These are phyloP conservation scores for Mola mola DNA, from an alignment of 2,113 vertebrate genomes.

Conservation along the genomic window DNA sequence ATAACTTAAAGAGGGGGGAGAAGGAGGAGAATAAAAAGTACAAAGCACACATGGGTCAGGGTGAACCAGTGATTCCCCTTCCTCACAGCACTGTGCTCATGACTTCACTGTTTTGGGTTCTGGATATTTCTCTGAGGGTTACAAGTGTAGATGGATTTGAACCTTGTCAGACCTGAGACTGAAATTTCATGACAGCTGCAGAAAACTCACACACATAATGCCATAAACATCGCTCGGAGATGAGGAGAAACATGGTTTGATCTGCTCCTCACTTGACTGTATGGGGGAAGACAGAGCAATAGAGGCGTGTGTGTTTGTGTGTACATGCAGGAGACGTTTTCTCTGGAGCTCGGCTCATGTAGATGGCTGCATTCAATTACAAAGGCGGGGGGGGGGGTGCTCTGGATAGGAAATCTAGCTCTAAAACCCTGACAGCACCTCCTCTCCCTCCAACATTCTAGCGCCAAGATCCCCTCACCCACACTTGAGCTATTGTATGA, in stretches of 20 bases:
- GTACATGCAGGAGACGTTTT: constrained; percentile 32
- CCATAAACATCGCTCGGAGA: constrained; percentile 15
- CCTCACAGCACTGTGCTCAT: constrained; percentile 45
- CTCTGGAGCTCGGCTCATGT: constrained; percentile 41
- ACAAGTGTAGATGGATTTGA: constrained; percentile 56
- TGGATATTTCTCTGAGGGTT: constrained; percentile 61
- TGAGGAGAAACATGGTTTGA: constrained; percentile 22
- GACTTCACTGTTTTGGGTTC: constrained; percentile 60
- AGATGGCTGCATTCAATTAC: constrained; percentile 70
- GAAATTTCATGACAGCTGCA: constrained; percentile 49
- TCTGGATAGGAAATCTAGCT: constrained; percentile 55
- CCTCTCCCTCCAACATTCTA: constrained; percentile 50
- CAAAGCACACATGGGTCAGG: constrained; percentile 58
- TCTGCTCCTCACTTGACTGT: no score
- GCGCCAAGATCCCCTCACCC: constrained; percentile 60
- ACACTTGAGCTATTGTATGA: constrained; percentile 53
- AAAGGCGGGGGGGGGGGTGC: constrained; percentile 29
- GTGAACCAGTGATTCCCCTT: constrained; percentile 54
- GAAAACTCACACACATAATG: constrained; percentile 35
- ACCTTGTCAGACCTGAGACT: constrained; percentile 45
- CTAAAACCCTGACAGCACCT: constrained; percentile 39
- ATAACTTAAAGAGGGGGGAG: constrained; percentile 38
- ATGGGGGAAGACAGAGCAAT: no score
- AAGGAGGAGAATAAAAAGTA: constrained; percentile 45
- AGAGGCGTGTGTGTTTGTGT: constrained; percentile 11